Percentiles rank a stretch among this genome's conserved stretches.
phyloP scores from a whole-genome alignment of 2,797 vertebrate genomes.

The Anguilla megastoma region DNA sequence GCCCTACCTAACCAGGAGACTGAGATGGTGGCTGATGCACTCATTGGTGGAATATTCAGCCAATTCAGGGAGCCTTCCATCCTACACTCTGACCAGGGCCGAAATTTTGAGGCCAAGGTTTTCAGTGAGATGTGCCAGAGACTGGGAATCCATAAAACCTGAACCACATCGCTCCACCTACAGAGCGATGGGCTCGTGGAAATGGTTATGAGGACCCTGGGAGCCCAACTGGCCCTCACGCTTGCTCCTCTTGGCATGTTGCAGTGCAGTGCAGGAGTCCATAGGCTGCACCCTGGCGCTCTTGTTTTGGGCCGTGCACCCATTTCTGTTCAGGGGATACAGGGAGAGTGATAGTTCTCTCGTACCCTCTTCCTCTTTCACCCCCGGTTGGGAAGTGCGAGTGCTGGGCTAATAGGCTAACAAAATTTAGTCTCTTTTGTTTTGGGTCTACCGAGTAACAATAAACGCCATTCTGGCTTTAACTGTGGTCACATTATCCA shows the following conservation, averaged over 20 bases:
- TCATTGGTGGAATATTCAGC: not conserved
- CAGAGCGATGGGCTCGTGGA: slow-evolving; percentile 20
- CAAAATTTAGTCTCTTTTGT: no score
- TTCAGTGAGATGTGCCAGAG: not conserved
- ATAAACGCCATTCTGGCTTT: no score
- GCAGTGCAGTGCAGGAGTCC: not conserved
- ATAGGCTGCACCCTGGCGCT: not conserved
- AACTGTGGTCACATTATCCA: no score
- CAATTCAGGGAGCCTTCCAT: not conserved
- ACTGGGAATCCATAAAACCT: slow-evolving; percentile 5
- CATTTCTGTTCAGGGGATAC: no score
- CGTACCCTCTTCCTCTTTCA: no score
- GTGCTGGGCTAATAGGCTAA: no score
- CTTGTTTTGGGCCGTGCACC: not conserved
- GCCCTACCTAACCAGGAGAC: not conserved
- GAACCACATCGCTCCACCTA: not conserved
- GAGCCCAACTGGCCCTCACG: not conserved
- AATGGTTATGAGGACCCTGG: not conserved
- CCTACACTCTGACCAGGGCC: not conserved
- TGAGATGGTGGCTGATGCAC: not conserved
- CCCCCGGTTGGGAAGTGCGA: no score
- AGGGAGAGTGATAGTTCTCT: no score
- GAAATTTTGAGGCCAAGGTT: slow-evolving; percentile 7
- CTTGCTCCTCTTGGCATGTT: not conserved
- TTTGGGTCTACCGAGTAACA: no score